Evolutionary conservation across 1,140 invertebrate species (phyloP).

Genomic region (Cydia strobilella): DNA sequence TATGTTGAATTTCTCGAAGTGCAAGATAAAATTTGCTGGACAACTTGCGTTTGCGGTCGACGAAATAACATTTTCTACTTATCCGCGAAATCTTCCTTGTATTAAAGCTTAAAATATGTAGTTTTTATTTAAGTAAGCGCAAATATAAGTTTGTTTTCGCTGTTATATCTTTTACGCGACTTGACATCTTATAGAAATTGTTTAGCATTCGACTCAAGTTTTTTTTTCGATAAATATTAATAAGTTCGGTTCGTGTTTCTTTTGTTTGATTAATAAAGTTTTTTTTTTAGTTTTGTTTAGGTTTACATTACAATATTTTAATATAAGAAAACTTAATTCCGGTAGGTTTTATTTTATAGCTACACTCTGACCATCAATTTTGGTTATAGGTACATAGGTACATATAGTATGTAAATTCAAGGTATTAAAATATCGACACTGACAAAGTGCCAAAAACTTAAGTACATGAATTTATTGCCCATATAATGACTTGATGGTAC

Average conservation of each 20-base stretch:
- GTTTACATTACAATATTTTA: not conserved
- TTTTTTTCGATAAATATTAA: constrained; percentile 77
- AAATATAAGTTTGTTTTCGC: constrained; percentile 38
- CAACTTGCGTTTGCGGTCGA: constrained; percentile 30
- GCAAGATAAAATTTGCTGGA: constrained; percentile 28
- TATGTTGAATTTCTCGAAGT: not conserved
- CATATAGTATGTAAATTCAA: no score
- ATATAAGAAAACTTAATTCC: no score
- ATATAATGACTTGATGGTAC: no score
- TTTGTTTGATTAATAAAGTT: constrained; percentile 74
- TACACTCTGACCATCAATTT: no score
- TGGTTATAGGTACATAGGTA: no score
- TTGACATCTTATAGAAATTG: constrained; percentile 71
- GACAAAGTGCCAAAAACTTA: no score
- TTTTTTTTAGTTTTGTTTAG: constrained; percentile 32
- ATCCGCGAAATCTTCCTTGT: constrained; percentile 30
- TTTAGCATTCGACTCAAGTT: constrained; percentile 68
- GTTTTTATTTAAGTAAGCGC: constrained; percentile 24
- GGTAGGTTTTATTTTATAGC: no score
- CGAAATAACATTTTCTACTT: constrained; percentile 7
- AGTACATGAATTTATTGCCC: no score
- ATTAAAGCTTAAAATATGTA: constrained; percentile 40
- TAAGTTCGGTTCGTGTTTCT: constrained; percentile 60
- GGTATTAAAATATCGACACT: no score
- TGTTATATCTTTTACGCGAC: constrained; percentile 59